These are phyloP conservation scores for Eleginops maclovinus DNA, from an alignment of 2,113 vertebrate genomes.

Conservation along the genomic window DNA sequence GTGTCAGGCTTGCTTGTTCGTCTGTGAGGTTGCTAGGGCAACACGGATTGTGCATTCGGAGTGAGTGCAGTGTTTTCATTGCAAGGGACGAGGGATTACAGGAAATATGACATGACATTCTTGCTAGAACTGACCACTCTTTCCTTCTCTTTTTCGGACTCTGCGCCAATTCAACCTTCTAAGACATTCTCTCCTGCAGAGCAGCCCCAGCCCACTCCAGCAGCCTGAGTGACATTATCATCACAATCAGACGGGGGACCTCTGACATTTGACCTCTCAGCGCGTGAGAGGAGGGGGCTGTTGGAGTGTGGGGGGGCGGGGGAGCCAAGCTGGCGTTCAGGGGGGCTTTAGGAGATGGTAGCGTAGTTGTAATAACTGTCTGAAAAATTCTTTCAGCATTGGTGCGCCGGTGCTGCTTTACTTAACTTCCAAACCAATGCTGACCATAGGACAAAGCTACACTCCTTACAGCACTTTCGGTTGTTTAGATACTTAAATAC, in stretches of 20 bases:
- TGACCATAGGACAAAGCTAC: conserved; percentile 1
- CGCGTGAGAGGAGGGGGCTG: conserved; percentile 64
- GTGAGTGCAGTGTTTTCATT: conserved; percentile 81
- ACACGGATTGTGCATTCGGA: conserved; percentile 76
- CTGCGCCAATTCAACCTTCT: conserved; percentile 49
- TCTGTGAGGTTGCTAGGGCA: conserved; percentile 82
- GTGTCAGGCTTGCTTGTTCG: conserved; percentile 81
- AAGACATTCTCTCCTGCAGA: conserved; percentile 62
- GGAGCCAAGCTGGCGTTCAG: conserved; percentile 60
- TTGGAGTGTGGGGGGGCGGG: conserved; percentile 42
- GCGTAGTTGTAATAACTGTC: conserved; percentile 64
- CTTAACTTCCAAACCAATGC: conserved; percentile 6
- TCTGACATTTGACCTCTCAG: conserved; percentile 85
- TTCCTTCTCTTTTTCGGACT: conserved; percentile 26
- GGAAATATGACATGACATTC: conserved; percentile 88
- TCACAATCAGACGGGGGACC: conserved; percentile 86
- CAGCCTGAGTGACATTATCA: conserved; percentile 86
- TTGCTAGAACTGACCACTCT: conserved; percentile 68
- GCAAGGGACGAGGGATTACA: conserved; percentile 84
- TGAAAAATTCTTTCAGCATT: conserved; percentile 37
- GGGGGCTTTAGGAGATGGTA: conserved; percentile 53
- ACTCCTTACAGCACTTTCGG: not conserved
- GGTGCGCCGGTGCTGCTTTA: conserved; percentile 14
- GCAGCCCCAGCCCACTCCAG: conserved; percentile 59
- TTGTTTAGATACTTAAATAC: conserved; percentile 11